Evolutionary conservation across 2,797 vertebrate genomes (phyloP).

Genomic region (Spheniscus humboldti): DNA sequence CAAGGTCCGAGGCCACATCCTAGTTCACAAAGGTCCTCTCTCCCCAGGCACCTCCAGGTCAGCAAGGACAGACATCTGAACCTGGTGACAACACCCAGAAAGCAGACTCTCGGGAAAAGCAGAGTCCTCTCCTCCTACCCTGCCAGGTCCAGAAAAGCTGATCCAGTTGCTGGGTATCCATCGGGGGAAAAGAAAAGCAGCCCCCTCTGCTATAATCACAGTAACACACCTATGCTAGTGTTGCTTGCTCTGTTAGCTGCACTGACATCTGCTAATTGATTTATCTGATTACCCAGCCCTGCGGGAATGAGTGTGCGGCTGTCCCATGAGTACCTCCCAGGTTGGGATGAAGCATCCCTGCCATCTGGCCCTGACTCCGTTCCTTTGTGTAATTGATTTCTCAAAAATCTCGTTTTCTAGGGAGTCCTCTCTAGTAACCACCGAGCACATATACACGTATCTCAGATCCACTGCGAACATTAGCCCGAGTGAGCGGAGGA

Average conservation of each 20-base stretch:
- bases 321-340: conserved; percentile 32
- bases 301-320: background rate
- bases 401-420: background rate
- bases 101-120: background rate
- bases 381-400: conserved; percentile 47
- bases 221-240: background rate
- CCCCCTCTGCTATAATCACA: background rate
- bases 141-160: background rate
- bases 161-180: background rate
- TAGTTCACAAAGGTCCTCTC: background rate
- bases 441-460: accelerated
- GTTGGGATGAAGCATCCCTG: conserved; percentile 61
- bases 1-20: background rate
- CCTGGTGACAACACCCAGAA: background rate
- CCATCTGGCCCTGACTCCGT: conserved; percentile 58
- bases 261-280: conserved; percentile 60
- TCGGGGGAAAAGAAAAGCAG: background rate
- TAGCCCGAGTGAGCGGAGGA: accelerated
- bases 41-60: background rate
- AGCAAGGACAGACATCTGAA: background rate
- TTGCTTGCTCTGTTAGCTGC: conserved; percentile 33
- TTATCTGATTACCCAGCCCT: conserved; percentile 47
- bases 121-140: background rate
- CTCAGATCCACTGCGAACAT: background rate
- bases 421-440: background rate